Percentiles rank a stretch among this genome's conserved stretches.
Conservation (phyloP, 2,797 vertebrate species). For the Ceryle rudis region DNA sequence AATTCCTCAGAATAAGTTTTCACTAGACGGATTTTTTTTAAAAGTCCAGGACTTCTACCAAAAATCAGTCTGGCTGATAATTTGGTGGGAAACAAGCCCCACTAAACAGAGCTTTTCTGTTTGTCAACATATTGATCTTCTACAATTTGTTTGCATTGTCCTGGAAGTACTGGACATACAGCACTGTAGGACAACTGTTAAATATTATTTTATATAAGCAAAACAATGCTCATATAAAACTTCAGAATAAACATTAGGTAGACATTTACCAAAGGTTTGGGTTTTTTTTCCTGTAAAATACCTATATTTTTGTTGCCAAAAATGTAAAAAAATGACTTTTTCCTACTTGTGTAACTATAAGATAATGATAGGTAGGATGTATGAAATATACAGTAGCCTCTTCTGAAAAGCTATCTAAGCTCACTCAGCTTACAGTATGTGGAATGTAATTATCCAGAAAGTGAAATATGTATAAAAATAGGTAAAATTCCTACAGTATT, state of each 20-base stretch:
- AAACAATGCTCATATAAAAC: conserved; percentile 24
- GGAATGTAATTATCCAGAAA: conserved; percentile 72
- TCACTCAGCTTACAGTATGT: conserved; percentile 55
- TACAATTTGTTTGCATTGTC: not conserved
- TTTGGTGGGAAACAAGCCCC: not conserved
- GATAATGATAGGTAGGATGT: conserved; percentile 44
- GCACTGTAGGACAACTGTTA: conserved; percentile 2
- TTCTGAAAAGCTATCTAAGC: conserved; percentile 55
- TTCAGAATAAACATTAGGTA: conserved; percentile 19
- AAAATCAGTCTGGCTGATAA: not conserved
- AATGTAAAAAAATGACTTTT: conserved; percentile 30
- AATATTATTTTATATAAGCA: conserved; percentile 31
- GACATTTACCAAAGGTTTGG: not conserved
- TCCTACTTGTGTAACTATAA: conserved; percentile 14
- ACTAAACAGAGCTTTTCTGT: not conserved
- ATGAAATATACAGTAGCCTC: conserved; percentile 62
- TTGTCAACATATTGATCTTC: not conserved
- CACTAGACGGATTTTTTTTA: not conserved
- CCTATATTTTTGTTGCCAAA: not conserved
- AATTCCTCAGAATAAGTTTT: not conserved
- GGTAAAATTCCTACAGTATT: conserved; percentile 78
- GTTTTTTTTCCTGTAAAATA: conserved; percentile 8
- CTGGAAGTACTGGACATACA: not conserved
- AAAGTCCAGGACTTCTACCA: not conserved
- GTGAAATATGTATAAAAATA: conserved; percentile 82